Conservation (phyloP, 2,113 vertebrate genomes). For the Narcine bancroftii region DNA sequence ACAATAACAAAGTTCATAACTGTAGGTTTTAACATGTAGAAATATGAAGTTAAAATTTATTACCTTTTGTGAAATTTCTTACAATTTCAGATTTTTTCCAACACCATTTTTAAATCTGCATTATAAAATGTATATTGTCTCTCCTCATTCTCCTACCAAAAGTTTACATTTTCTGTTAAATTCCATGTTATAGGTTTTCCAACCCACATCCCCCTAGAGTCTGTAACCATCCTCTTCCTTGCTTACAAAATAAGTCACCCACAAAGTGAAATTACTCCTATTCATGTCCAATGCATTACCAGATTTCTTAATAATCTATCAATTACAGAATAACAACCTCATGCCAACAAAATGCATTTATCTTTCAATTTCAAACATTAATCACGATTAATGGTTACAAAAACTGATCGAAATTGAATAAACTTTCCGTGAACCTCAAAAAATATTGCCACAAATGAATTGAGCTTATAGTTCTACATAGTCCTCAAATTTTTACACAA, state of each 20-base stretch:
- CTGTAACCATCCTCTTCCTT: background rate
- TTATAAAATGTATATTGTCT: too few relatives aligned
- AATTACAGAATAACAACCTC: background rate
- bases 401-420: background rate
- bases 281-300: background rate
- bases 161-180: too few relatives aligned
- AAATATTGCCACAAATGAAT: background rate
- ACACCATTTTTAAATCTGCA: too few relatives aligned
- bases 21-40: too few relatives aligned
- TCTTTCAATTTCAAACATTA: background rate
- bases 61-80: too few relatives aligned
- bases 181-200: too few relatives aligned
- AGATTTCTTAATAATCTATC: background rate
- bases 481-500: conserved; percentile 22
- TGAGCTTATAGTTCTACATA: background rate
- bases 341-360: background rate
- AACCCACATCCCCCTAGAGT: background rate
- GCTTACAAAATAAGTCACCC: background rate
- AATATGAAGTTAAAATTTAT: too few relatives aligned
- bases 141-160: too few relatives aligned
- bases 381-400: background rate
- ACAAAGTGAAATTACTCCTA: background rate
- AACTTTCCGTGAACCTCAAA: background rate
- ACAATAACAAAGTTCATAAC: too few relatives aligned
- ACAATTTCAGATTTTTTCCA: too few relatives aligned